Percentiles rank a stretch among this genome's conserved stretches.
phyloP scores from a whole-genome alignment of 2,113 vertebrate species.

The Erythrocebus patas region DNA sequence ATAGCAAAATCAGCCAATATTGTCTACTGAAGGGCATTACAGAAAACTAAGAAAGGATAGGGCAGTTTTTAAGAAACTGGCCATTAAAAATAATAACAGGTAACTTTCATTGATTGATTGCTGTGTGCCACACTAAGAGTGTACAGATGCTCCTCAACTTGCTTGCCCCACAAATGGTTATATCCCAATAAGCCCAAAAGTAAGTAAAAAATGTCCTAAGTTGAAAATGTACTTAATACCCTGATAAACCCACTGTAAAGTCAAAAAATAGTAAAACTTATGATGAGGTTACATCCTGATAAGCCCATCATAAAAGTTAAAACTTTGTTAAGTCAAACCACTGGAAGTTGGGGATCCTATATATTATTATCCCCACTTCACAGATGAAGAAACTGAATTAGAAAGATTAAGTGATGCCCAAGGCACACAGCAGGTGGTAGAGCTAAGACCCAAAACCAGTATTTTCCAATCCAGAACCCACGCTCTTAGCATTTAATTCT shows the following conservation, averaged over 20 bases:
- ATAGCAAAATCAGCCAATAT: constrained; percentile 2
- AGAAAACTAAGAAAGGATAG: background rate
- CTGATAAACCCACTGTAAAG: background rate
- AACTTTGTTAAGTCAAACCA: background rate
- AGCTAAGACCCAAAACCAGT: background rate
- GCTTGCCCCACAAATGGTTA: background rate
- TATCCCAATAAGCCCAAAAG: background rate
- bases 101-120: background rate
- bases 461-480: background rate
- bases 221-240: background rate
- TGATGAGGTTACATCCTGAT: background rate
- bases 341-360: background rate
- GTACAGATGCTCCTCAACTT: background rate
- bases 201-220: background rate
- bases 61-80: background rate
- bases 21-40: background rate
- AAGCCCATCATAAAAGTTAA: background rate
- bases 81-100: background rate
- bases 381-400: background rate
- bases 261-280: background rate
- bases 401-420: background rate
- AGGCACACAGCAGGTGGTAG: background rate
- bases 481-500: background rate
- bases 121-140: background rate
- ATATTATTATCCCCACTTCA: background rate